Percentiles rank a stretch among this genome's conserved stretches.
phyloP scores from a whole-genome alignment of 1,140 invertebrate genomes.

The Temnothorax curvispinosus region DNA sequence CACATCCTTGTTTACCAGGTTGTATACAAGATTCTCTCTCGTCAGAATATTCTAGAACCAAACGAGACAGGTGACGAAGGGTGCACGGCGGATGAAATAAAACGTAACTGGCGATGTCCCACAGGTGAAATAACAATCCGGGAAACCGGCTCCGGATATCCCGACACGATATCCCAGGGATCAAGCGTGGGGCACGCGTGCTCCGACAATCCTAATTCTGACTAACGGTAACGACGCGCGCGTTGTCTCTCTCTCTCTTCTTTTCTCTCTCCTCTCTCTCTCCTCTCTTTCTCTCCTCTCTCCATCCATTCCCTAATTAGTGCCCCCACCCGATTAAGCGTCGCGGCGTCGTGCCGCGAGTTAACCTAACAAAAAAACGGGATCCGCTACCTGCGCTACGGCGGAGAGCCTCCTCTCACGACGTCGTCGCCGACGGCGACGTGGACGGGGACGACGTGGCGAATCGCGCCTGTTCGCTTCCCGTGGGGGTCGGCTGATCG shows the following conservation, averaged over 20 bases:
- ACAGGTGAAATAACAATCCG: background rate
- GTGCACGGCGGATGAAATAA: background rate
- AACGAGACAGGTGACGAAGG: background rate
- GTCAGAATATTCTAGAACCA: background rate
- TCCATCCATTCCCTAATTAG: conserved; percentile 71
- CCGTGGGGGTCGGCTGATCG: background rate
- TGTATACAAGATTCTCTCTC: background rate
- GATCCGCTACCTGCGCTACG: conserved; percentile 1
- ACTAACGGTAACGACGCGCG: conserved; percentile 68
- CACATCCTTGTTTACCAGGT: background rate
- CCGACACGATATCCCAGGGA: background rate
- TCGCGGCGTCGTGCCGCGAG: conserved; percentile 69
- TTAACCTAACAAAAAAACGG: conserved; percentile 67
- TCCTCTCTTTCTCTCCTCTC: background rate
- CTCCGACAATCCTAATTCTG: conserved; percentile 33
- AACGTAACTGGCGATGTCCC: background rate
- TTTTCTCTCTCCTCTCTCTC: conserved; percentile 11
- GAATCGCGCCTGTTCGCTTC: background rate
- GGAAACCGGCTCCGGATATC: conserved; percentile 5
- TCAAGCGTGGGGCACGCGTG: conserved; percentile 24
- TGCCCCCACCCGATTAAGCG: conserved; percentile 72
- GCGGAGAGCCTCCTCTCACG: background rate
- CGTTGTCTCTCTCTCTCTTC: background rate
- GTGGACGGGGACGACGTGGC: no score
- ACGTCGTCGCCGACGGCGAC: background rate